Evolutionary conservation across 2,797 vertebrate species (phyloP), one percentile per base, ranked within the genome.

Genomic region (Girardinus metallicus): DNA sequence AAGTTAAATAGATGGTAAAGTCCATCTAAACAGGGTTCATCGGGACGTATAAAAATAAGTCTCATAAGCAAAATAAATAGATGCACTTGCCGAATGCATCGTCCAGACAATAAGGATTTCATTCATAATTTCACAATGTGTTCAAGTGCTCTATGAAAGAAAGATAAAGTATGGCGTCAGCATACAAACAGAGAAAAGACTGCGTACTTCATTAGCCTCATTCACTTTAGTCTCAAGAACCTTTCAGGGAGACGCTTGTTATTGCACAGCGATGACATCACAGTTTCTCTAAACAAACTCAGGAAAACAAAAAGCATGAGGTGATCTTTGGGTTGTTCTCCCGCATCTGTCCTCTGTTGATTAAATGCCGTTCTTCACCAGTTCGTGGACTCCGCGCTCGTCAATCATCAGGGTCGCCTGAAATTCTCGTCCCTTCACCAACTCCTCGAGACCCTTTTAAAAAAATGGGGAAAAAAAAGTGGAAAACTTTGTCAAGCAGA

Each of bases 311-410:
- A 81, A 78, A 72, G 29, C 39, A 31, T 5, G 26, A 44, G 39
- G 39, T 77, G 83, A 62, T 89, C 84, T 86, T 92, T 91, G 90
- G 88, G 21, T 76, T 79, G 75, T 75, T 4, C 47, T 53, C 72
- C 77, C 95, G 76, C 94, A 95, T 91, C 95, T 95, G 88, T 96
- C 95, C 75, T 26, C 21, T 15, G 44, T 15, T 46, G 55, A 44
- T 80, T 92, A 98, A 81, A 97, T 46, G 23, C 98, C 98, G 0
- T 99, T 99, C 93, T 97, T 97, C 94, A 98, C 97, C 85, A 96
- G 88, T 89, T 98, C 95, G 0, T 97, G 97, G 88, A 96, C 91
- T 36, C 98, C 98, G 0, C 73, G 91, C 85, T 96, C 93, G 0
- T 98, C 96, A 0, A 99, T 98, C 84, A 96, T 93, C 88, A 99